Percentiles rank a stretch among this genome's conserved stretches.
Evolutionary conservation across 2,888 invertebrate genomes (phyloP).

Genomic region (Seladonia tumulorum): DNA sequence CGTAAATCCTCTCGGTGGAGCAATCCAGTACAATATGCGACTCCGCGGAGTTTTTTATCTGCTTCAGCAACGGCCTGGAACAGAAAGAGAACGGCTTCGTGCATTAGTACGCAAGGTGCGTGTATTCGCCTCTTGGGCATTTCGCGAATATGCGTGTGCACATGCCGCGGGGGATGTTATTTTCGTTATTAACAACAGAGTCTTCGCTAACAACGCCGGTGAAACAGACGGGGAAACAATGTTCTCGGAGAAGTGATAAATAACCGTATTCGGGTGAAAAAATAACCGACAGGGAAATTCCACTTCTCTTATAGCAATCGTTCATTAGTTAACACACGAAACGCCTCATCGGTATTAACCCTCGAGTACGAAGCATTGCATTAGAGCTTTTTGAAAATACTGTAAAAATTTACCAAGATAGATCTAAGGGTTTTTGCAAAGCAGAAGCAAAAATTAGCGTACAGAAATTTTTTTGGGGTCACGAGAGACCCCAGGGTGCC

Average conservation of each 20-base stretch:
- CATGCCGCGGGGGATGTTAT: not conserved
- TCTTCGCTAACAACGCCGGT: not conserved
- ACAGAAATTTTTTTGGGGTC: too few relatives aligned
- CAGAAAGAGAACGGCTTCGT: slow-evolving; percentile 26
- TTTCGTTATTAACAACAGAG: not conserved
- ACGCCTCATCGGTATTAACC: not conserved
- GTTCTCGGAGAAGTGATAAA: not conserved
- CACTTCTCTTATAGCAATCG: not conserved
- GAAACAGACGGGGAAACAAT: not conserved
- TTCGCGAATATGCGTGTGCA: not conserved
- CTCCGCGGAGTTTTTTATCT: slow-evolving; percentile 96
- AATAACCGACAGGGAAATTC: not conserved
- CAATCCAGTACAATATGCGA: slow-evolving; percentile 96
- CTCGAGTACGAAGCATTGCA: too few relatives aligned
- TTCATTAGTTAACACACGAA: not conserved
- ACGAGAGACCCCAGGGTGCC: too few relatives aligned
- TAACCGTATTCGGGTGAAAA: not conserved
- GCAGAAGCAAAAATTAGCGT: too few relatives aligned
- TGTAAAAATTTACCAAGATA: too few relatives aligned
- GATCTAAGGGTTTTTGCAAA: too few relatives aligned
- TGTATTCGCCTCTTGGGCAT: not conserved
- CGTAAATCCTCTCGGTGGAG: slow-evolving; percentile 93
- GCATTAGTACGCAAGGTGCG: not conserved
- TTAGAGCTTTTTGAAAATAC: too few relatives aligned
- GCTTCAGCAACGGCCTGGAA: slow-evolving; percentile 93